Conservation (phyloP, 2,888 invertebrate species). For the Synergus umbraculus region DNA sequence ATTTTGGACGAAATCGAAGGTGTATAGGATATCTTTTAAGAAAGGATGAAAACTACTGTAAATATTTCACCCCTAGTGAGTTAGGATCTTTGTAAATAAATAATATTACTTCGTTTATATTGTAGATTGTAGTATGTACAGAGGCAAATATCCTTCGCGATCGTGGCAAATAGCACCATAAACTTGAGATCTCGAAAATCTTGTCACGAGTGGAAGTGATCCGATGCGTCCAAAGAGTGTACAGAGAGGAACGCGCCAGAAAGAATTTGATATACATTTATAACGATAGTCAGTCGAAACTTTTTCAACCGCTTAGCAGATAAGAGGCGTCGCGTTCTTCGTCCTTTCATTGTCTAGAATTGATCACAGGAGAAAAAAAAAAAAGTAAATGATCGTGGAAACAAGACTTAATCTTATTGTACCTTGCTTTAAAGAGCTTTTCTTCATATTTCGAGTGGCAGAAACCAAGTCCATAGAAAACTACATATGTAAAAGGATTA, state of each 20-base stretch:
- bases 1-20: slow-evolving; percentile 26
- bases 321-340: slow-evolving; percentile 51
- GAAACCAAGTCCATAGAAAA: neutral
- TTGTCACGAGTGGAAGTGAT: slow-evolving; percentile 51
- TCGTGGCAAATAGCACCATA: slow-evolving; percentile 46
- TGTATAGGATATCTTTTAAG: slow-evolving; percentile 54
- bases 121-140: slow-evolving; percentile 59
- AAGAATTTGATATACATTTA: slow-evolving; percentile 49
- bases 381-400: slow-evolving; percentile 37
- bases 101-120: slow-evolving; percentile 53
- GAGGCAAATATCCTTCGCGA: slow-evolving; percentile 48
- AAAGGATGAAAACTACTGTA: slow-evolving; percentile 52
- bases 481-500: slow-evolving; percentile 18
- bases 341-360: slow-evolving; percentile 58
- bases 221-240: slow-evolving; percentile 51
- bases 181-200: slow-evolving; percentile 42
- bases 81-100: slow-evolving; percentile 57
- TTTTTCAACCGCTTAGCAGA: slow-evolving; percentile 60
- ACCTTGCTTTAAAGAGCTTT: slow-evolving; percentile 51
- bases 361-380: slow-evolving; percentile 54
- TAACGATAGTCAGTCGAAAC: slow-evolving; percentile 51
- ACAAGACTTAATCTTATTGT: slow-evolving; percentile 56
- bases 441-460: slow-evolving; percentile 28
- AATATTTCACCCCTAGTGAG: slow-evolving; percentile 56
- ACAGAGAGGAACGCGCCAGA: slow-evolving; percentile 54